Conservation (phyloP, 2,888 invertebrate genomes). For the Euplagia quadripunctaria region DNA sequence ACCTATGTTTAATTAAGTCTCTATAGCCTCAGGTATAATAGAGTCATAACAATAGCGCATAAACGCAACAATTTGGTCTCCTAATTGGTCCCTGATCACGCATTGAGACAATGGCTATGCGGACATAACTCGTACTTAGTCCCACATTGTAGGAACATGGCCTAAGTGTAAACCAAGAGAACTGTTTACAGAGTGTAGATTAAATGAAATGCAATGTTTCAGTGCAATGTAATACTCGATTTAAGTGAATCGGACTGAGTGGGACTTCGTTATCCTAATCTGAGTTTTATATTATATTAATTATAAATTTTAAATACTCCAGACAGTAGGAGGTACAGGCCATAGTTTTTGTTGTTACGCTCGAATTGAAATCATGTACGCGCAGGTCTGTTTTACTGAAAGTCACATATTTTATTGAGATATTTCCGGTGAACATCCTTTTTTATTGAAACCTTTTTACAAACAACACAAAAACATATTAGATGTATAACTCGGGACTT, state of each 20-base stretch:
- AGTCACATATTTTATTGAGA: no score
- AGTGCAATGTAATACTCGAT: background rate
- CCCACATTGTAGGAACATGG: background rate
- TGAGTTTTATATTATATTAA: background rate
- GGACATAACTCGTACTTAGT: background rate
- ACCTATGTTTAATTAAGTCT: conserved; percentile 5
- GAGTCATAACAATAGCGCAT: background rate
- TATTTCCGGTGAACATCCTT: no score
- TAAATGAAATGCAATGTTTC: background rate
- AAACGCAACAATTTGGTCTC: background rate
- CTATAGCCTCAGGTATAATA: background rate
- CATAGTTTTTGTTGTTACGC: no score
- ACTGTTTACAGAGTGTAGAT: background rate
- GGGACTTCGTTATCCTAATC: background rate
- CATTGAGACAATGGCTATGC: background rate
- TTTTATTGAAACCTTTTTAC: no score
- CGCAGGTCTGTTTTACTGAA: no score
- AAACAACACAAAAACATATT: no score
- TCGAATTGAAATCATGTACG: no score
- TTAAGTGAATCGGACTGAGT: background rate
- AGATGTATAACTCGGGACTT: no score
- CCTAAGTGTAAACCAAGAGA: background rate
- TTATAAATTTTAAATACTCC: no score
- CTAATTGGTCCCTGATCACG: conserved; percentile 5
- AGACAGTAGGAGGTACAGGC: no score